Evolutionary conservation across 2,888 invertebrate species (phyloP).

Genomic region (Cephus pygmeus): DNA sequence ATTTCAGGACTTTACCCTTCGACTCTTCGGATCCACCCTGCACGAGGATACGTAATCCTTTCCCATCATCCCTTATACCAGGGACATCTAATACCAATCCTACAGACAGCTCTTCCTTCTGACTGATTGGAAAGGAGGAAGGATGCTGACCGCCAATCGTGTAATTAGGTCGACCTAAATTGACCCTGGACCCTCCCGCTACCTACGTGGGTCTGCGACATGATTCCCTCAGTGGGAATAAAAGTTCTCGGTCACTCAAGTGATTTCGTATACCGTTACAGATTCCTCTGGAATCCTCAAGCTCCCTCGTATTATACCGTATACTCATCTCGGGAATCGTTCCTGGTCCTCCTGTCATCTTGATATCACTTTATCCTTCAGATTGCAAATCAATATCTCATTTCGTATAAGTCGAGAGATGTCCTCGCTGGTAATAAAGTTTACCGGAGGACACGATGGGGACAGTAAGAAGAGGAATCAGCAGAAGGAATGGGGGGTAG

Average conservation of each 20-base stretch:
- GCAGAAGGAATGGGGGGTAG: constrained; percentile 37
- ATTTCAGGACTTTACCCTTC: constrained; percentile 4
- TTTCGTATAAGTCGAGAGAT: constrained; percentile 53
- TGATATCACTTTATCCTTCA: constrained; percentile 26
- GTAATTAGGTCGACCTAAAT: not conserved
- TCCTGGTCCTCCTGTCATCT: not conserved
- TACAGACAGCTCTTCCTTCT: not conserved
- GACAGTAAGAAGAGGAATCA: constrained; percentile 36
- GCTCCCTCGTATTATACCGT: constrained; percentile 4
- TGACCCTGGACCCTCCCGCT: not conserved
- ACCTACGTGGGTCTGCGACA: not conserved
- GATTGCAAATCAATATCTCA: constrained; percentile 61
- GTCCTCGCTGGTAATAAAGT: constrained; percentile 54
- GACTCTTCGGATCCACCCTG: not conserved
- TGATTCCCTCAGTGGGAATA: not conserved
- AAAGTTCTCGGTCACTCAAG: constrained; percentile 13
- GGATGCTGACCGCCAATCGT: not conserved
- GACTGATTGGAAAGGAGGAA: not conserved
- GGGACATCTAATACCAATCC: not conserved
- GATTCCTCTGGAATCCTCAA: constrained; percentile 13
- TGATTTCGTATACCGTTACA: constrained; percentile 14
- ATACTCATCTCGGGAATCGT: not conserved
- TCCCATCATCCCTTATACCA: not conserved
- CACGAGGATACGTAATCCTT: not conserved
- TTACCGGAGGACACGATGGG: constrained; percentile 44